Evolutionary conservation across 2,113 vertebrate genomes (phyloP), one percentile per base, ranked within the genome.

Genomic region (Dissostichus mawsoni): DNA sequence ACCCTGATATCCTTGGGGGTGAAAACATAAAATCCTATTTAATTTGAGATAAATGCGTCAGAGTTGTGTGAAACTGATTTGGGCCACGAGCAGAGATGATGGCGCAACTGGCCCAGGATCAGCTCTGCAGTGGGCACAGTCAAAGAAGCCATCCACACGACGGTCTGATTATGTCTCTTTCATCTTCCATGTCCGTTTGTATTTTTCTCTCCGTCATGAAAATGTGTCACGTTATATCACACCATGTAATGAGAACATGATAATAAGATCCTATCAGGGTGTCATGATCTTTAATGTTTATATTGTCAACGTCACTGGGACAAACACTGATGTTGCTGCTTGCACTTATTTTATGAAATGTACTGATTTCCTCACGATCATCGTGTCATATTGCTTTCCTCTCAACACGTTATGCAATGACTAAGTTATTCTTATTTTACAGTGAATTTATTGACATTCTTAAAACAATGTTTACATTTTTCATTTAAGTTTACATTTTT

Each of bases 381-480:
- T 41, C 25, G 80, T 84, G 74, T 87, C 78, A 82, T 81, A 75
- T 55, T 29, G 23, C 25, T 81, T 66, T 84, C 10, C 23, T 82
- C 67, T 66, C 1, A 72, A 62, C 81, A 57, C 13, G 8, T 80
- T 86, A 90, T 89, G 91, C 90, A 92, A 86, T 83, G 56, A 81
- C 55, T 86, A 66, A 82, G 88, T 92, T 87, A 82, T 87, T 61
- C 11, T 80, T 74, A 36, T 59, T 70, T 90, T 82, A 76, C 63
- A 68, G 70, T 50, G 18, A 75, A 85, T 70, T 48, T 29, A 75
- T 64, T 51, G 23, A 85, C 25, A 57, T 70, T 66, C 33, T 25
- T 61, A 44, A 76, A 74, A 10, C 63, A 64, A 93, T 93, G 87
- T 91, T 93, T 89, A 92, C 89, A 88, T 85, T 82, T 74, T 81